These are phyloP conservation scores for Anguilla obscura DNA, from an alignment of 2,797 vertebrate species.

Conservation along the genomic window DNA sequence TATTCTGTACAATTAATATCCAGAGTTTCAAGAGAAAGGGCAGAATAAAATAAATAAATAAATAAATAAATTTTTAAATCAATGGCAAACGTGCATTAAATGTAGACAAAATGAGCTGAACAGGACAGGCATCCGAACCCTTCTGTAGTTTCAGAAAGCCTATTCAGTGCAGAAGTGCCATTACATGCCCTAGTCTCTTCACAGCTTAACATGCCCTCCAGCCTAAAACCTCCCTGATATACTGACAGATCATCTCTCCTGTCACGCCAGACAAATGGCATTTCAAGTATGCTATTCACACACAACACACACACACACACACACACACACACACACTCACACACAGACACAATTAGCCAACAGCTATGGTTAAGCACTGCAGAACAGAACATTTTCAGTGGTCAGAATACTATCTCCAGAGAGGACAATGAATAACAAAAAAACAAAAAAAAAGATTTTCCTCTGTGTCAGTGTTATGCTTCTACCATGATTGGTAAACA, in stretches of 20 bases:
- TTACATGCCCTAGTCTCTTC: not conserved
- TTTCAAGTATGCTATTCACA: constrained; percentile 7
- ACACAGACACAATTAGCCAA: not conserved
- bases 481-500: not conserved
- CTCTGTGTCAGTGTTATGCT: not conserved
- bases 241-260: not conserved
- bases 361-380: not conserved
- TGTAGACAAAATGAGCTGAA: not conserved
- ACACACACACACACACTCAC: not conserved
- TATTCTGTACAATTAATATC: not conserved
- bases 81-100: not conserved
- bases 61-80: not conserved
- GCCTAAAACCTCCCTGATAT: not conserved
- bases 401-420: not conserved
- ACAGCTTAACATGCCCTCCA: not conserved
- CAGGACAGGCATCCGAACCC: not conserved
- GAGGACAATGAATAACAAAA: not conserved
- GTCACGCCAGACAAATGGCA: not conserved
- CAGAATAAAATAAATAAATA: not conserved
- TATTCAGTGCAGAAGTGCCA: not conserved
- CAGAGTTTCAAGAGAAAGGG: not conserved
- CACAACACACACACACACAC: not conserved
- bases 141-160: not conserved
- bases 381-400: not conserved
- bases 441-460: not conserved